Conservation (phyloP, 2,797 vertebrate genomes). For the Esox masquinongy region DNA sequence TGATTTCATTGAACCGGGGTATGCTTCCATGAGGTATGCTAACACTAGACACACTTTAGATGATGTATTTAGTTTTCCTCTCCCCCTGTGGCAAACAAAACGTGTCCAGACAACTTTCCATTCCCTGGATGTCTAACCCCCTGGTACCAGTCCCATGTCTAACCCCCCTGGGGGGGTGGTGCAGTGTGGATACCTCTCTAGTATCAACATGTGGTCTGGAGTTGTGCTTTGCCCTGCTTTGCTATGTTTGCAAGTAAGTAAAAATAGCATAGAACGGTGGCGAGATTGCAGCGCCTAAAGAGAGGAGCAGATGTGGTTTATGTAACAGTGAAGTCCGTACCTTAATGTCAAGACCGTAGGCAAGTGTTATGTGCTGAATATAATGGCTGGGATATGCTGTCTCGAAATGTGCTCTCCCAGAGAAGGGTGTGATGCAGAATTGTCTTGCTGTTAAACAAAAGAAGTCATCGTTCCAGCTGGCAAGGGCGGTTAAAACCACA, state of each 20-base stretch:
- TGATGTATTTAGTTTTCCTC: background rate
- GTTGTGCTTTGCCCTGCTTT: background rate
- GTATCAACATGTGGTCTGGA: conserved; percentile 28
- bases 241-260: conserved; percentile 42
- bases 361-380: background rate
- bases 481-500: too few relatives aligned
- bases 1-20: background rate
- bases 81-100: background rate
- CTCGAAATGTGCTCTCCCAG: too few relatives aligned
- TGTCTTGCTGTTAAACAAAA: too few relatives aligned
- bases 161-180: too few relatives aligned
- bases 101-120: too few relatives aligned
- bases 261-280: conserved; percentile 66
- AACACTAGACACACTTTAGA: background rate
- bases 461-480: too few relatives aligned
- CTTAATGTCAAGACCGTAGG: conserved; percentile 10
- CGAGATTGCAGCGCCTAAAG: conserved; percentile 41
- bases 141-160: too few relatives aligned
- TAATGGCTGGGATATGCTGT: background rate
- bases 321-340: conserved; percentile 58
- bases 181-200: conserved; percentile 39
- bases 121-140: too few relatives aligned
- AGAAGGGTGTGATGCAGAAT: too few relatives aligned
- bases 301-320: conserved; percentile 74
- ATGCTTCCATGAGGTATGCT: background rate